Percentiles rank a stretch among this genome's conserved stretches.
phyloP scores from a whole-genome alignment of 1,140 invertebrate species.

The Bombyx mori region ASM3026992v2 NC_085121.1:9453001-9453500 shows the following conservation, averaged over 20 bases:
- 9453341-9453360: constrained; percentile 91
- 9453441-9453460: constrained; percentile 61
- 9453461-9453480: constrained; percentile 59
- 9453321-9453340: constrained; percentile 92
- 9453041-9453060: constrained; percentile 79
- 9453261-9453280: constrained; percentile 78
- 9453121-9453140: constrained; percentile 61
- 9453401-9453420: constrained; percentile 81
- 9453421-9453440: constrained; percentile 66
- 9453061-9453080: constrained; percentile 86
- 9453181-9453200: constrained; percentile 61
- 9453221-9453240: constrained; percentile 69
- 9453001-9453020: constrained; percentile 77
- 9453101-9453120: constrained; percentile 79
- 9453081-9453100: constrained; percentile 85
- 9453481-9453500: constrained; percentile 62
- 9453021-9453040: constrained; percentile 78
- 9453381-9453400: constrained; percentile 93
- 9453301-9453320: constrained; percentile 85
- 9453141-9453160: constrained; percentile 71
- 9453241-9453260: constrained; percentile 54
- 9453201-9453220: constrained; percentile 78
- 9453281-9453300: constrained; percentile 80
- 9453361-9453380: constrained; percentile 87
- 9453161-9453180: constrained; percentile 56